phyloP scores from a whole-genome alignment of 2,797 vertebrate species.

The Sebastes iracundus region DNA sequence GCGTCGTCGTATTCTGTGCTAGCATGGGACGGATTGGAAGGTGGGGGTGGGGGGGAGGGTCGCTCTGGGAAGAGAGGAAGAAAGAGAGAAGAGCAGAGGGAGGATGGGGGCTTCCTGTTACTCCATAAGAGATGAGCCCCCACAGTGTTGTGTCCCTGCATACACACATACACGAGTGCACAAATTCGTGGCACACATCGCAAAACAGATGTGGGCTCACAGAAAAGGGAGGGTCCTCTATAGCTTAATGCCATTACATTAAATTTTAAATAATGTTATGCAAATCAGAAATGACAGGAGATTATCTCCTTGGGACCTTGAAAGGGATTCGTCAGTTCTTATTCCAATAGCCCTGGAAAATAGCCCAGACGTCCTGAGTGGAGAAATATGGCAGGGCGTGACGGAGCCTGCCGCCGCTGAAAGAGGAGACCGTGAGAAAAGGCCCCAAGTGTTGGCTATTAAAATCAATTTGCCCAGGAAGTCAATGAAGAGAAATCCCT shows the following conservation, averaged over 20 bases:
- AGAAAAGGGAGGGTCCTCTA: conserved; percentile 68
- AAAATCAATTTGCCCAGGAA: conserved; percentile 82
- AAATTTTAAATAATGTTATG: conserved; percentile 86
- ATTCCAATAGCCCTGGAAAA: conserved; percentile 82
- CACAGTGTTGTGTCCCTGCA: conserved; percentile 34
- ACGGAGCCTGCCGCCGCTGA: conserved; percentile 72
- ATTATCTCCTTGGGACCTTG: conserved; percentile 85
- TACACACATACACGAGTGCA: conserved; percentile 28
- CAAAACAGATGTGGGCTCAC: conserved; percentile 72
- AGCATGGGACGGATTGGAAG: conserved; percentile 49
- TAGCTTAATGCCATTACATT: conserved; percentile 85
- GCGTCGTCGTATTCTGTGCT: conserved; percentile 48
- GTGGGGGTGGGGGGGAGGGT: conserved; percentile 30
- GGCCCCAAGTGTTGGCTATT: conserved; percentile 79
- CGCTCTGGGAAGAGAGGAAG: conserved; percentile 41
- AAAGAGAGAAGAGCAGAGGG: conserved; percentile 29
- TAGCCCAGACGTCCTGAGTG: conserved; percentile 76
- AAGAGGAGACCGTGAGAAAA: conserved; percentile 75
- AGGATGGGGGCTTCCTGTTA: conserved; percentile 59
- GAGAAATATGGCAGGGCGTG: conserved; percentile 79
- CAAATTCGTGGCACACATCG: conserved; percentile 5
- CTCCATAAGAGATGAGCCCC: conserved; percentile 51
- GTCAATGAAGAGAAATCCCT: conserved; percentile 74
- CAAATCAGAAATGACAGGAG: conserved; percentile 85
- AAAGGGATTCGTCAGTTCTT: conserved; percentile 82